Conservation (phyloP, 92 coral and sea anemone genomes). For the Heteractis magnifica region DNA sequence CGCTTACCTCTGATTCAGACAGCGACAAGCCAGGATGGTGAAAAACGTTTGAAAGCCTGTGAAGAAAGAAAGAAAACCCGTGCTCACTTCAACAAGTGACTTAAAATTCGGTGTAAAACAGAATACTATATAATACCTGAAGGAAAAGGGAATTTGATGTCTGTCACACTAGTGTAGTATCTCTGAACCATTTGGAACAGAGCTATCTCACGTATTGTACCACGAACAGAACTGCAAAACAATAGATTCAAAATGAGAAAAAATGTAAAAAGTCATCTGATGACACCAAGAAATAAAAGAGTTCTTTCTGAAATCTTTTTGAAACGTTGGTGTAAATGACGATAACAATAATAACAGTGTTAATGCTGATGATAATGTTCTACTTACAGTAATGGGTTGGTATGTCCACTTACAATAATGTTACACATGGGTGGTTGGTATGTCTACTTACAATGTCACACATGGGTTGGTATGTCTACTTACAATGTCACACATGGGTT, state of each 20-base stretch:
- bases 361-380: too few species aligned
- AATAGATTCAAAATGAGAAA: background rate
- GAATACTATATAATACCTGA: constrained; percentile 49
- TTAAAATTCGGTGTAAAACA: background rate
- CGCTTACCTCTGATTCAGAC: constrained; percentile 73
- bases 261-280: background rate
- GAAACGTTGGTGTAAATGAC: too few species aligned
- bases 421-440: constrained; percentile 6
- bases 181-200: constrained; percentile 87
- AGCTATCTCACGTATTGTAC: constrained; percentile 81
- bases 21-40: constrained; percentile 81
- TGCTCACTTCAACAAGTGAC: background rate
- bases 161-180: constrained; percentile 74
- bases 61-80: background rate
- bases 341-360: too few species aligned
- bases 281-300: too few species aligned
- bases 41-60: constrained; percentile 85
- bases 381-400: too few species aligned
- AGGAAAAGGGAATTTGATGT: constrained; percentile 85
- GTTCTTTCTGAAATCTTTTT: too few species aligned
- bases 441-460: too few species aligned
- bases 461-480: too few species aligned
- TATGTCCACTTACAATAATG: constrained; percentile 63
- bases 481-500: too few species aligned
- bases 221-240: constrained; percentile 65